A percentile compares a stretch with the other conserved stretches of the same genome.
These are phyloP conservation scores for Tragulus kanchil DNA, from an alignment of 2,113 vertebrate species.

Conservation along the genomic window DNA sequence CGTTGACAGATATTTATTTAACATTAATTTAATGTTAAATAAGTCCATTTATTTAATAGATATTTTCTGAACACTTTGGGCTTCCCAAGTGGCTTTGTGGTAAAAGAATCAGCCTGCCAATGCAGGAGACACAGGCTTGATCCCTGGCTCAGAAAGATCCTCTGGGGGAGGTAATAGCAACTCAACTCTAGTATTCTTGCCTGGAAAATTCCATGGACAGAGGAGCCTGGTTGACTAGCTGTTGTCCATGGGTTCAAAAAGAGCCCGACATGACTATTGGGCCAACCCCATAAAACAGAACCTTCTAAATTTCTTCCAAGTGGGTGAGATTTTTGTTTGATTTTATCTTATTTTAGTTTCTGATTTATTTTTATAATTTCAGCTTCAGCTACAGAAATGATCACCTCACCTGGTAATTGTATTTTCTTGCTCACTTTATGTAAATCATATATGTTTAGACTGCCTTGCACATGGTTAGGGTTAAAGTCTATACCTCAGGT, in stretches of 20 bases:
- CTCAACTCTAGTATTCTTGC: background rate
- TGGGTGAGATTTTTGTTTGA: background rate
- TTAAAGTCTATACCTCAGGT: background rate
- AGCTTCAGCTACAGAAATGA: slow-evolving; percentile 39
- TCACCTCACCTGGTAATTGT: slow-evolving; percentile 55
- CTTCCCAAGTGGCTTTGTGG: background rate
- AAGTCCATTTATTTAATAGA: background rate
- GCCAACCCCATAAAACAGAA: background rate
- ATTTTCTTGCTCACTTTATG: background rate
- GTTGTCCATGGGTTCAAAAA: background rate
- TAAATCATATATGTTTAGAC: background rate
- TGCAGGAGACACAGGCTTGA: background rate
- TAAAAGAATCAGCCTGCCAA: background rate
- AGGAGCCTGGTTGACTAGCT: background rate
- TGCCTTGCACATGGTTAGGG: background rate
- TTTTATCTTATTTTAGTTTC: background rate
- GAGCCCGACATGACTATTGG: background rate
- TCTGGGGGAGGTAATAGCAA: background rate
- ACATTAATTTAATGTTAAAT: no score
- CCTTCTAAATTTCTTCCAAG: background rate
- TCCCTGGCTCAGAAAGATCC: background rate
- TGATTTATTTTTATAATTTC: slow-evolving; percentile 54
- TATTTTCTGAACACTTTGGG: background rate
- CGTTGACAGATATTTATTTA: background rate
- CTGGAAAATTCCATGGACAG: background rate